Evolutionary conservation across 1,140 invertebrate species (phyloP).

Genomic region (Odontomachus brunneus): DNA sequence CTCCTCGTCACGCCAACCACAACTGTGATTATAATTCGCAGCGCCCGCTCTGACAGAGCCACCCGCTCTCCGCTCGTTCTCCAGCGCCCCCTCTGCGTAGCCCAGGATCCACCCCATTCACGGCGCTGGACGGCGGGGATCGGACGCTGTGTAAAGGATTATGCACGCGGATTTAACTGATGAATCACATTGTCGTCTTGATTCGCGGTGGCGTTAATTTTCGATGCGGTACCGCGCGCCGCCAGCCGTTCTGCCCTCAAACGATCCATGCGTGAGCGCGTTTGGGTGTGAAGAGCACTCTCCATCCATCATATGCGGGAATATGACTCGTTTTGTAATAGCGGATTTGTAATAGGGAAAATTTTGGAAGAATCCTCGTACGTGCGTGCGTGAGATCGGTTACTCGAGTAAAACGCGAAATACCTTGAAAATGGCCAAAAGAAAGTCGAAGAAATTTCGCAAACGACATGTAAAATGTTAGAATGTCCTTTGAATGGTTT

Average conservation of each 20-base stretch:
- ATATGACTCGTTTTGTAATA: constrained; percentile 7
- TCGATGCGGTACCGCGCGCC: constrained; percentile 66
- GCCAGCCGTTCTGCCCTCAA: constrained; percentile 19
- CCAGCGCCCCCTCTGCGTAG: constrained; percentile 17
- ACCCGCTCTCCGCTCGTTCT: constrained; percentile 65
- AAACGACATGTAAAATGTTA: not conserved
- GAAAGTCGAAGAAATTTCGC: not conserved
- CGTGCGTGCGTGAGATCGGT: not conserved
- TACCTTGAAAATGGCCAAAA: too few relatives aligned
- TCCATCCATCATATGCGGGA: not conserved
- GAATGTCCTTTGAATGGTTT: not conserved
- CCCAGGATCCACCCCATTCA: constrained; percentile 58
- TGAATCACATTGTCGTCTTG: constrained; percentile 86
- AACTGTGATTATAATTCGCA: constrained; percentile 86
- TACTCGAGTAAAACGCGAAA: not conserved
- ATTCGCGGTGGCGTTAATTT: constrained; percentile 86
- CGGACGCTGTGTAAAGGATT: constrained; percentile 84
- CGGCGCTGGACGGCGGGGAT: constrained; percentile 64
- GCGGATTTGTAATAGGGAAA: not conserved
- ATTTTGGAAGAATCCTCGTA: not conserved
- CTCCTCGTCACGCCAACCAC: constrained; percentile 77
- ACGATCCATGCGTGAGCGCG: not conserved
- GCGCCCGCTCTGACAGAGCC: constrained; percentile 75
- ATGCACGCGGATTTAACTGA: constrained; percentile 86
- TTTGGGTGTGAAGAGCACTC: constrained; percentile 30